Evolutionary conservation across 2,113 vertebrate species (phyloP).

Genomic region (Malurus melanocephalus): DNA sequence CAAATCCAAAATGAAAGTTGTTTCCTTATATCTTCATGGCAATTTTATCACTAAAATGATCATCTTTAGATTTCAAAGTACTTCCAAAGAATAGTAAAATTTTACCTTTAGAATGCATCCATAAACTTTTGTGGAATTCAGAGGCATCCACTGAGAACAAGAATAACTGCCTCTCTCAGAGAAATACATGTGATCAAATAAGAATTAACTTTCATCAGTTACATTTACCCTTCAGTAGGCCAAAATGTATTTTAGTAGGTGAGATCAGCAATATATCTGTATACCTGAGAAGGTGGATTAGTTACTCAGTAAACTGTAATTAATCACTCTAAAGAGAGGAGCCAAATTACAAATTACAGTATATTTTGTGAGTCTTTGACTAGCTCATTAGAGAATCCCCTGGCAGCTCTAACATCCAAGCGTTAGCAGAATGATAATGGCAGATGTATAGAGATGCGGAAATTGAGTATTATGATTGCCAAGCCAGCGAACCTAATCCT

Average conservation of each 20-base stretch:
- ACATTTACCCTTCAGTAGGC: neutral
- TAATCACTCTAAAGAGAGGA: constrained; percentile 25
- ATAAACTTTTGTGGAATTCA: neutral
- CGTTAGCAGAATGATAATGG: constrained; percentile 27
- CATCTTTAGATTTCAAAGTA: neutral
- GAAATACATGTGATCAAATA: neutral
- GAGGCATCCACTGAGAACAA: neutral
- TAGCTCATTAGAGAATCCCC: constrained; percentile 43
- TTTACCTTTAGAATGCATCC: neutral
- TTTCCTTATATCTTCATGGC: neutral
- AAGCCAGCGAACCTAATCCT: constrained; percentile 1
- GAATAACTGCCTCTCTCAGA: neutral
- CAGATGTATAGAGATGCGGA: constrained; percentile 12
- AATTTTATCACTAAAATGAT: neutral
- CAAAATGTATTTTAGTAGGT: constrained; percentile 22
- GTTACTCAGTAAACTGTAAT: constrained; percentile 45
- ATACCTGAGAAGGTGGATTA: constrained; percentile 47
- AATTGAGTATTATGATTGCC: constrained; percentile 12
- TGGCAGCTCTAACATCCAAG: constrained; percentile 39
- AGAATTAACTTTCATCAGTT: neutral
- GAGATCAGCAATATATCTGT: neutral
- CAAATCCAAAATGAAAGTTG: neutral
- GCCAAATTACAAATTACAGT: constrained; percentile 42
- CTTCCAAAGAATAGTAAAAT: neutral
- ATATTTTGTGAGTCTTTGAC: constrained; percentile 28